Base-by-base conservation (phyloP, 2,113 vertebrate species). In the Perca flavescens region DNA sequence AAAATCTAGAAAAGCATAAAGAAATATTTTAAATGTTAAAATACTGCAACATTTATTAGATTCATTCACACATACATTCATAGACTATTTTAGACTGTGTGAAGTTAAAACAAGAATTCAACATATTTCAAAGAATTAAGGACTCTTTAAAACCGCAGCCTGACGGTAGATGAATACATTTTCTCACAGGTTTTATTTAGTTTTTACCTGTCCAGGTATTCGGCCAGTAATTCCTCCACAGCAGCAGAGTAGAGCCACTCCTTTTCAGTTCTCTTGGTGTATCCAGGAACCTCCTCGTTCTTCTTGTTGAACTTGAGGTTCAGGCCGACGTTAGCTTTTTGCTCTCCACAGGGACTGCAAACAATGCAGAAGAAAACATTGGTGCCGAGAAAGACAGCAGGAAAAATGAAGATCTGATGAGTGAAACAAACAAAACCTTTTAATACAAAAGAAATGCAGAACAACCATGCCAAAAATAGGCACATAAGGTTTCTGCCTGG, bases 221-320 rank as follows among this genome's bases (percentile, higher is more conserved):
- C 98, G 11, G 94, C 96, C 28, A 99, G 95, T 47, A 99, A 92
- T 1, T 98, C 97, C 79, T 98, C 97, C 15, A 98, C 97, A 36
- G 97, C 97, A 62, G 94, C 95, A 46, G 98, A 99, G 94, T 99
- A 99, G n/a, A 97, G 96, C 98, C 98, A 99, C 89, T 99, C 98
- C 28, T 95, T 99, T 75, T 98, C 97, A 3, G 97, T 96, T 87
- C 96, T 97, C 94, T 98, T 99, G 43, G 98, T 99, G 87, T 99
- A 99, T 14, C 98, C 98, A 67, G 98, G 98, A 64, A 99, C 98
- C 91, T 99, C 98, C 90, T 99, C 98, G 71, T 99, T 99, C 93
- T 99, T 99, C 94, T 99, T 99, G 95, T 97, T 99, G 90, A 99
- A 99, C 87, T 99, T 99, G 57, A 99, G 94, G 92, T 99, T 99